Percentiles rank a stretch among this genome's conserved stretches.
phyloP scores from a whole-genome alignment of 2,797 vertebrate genomes.

The Acanthornis magna region DNA sequence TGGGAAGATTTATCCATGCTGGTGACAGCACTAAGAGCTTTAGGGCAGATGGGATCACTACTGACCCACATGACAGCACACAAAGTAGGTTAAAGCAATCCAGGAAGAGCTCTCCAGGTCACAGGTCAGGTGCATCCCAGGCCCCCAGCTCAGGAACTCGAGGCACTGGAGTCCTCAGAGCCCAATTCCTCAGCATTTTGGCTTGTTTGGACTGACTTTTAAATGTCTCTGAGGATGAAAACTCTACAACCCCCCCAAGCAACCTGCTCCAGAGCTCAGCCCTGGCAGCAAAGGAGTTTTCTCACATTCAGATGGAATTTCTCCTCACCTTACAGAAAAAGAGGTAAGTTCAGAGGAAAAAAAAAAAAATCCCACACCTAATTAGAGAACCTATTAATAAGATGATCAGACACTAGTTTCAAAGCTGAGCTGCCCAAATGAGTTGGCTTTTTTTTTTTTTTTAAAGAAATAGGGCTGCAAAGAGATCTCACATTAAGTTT shows the following conservation, averaged over 20 bases:
- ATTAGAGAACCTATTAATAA: slow-evolving; percentile 27
- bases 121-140: not conserved
- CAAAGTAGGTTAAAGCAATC: not conserved
- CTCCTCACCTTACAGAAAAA: not conserved
- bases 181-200: not conserved
- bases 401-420: not conserved
- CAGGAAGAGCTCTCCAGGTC: not conserved
- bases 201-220: not conserved
- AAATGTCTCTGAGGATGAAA: not conserved
- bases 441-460: not conserved
- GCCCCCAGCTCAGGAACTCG: not conserved
- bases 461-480: not conserved
- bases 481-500: not conserved
- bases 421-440: not conserved
- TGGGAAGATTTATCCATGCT: not conserved
- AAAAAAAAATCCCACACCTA: not conserved
- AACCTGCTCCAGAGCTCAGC: not conserved
- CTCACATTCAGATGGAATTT: not conserved
- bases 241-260: accelerated
- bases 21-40: not conserved
- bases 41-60: not conserved
- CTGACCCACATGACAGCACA: not conserved
- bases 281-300: not conserved
- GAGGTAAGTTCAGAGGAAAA: not conserved
- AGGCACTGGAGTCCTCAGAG: not conserved